Evolutionary conservation across 2,113 vertebrate genomes (phyloP).

Genomic region (Ailurus styani): DNA sequence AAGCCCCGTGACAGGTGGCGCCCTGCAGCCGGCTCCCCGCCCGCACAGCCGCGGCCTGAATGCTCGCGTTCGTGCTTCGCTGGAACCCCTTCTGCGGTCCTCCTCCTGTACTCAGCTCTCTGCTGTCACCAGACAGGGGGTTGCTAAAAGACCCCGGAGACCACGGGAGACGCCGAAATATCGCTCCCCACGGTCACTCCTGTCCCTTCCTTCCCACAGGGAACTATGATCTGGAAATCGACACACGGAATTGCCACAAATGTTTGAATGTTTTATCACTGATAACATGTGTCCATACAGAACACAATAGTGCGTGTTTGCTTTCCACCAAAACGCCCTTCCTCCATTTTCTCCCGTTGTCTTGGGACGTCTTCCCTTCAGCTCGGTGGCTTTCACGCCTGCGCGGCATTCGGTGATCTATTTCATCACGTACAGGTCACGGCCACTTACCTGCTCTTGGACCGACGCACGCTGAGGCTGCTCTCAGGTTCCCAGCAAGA

Average conservation of each 20-base stretch:
- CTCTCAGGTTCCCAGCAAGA: background rate
- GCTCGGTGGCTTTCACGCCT: background rate
- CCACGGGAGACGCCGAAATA: background rate
- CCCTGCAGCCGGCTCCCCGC: rapidly evolving
- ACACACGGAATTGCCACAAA: rapidly evolving
- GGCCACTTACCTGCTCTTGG: background rate
- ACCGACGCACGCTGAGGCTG: no score
- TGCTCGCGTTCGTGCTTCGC: rapidly evolving
- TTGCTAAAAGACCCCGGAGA: background rate
- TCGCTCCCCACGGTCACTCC: background rate
- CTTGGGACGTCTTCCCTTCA: background rate
- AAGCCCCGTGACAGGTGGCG: rapidly evolving
- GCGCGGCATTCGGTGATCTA: background rate
- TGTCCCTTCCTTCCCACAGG: background rate
- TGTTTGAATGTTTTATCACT: background rate
- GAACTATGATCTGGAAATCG: background rate
- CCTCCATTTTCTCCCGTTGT: background rate
- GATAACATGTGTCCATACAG: background rate
- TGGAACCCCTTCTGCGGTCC: background rate
- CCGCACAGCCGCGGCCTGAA: rapidly evolving
- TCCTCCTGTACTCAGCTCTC: no score
- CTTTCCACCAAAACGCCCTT: background rate
- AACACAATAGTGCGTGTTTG: background rate
- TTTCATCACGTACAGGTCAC: background rate
- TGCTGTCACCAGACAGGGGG: no score